Base-by-base conservation (phyloP, 2,888 invertebrate genomes). In the Lasius fuliginosus region DNA sequence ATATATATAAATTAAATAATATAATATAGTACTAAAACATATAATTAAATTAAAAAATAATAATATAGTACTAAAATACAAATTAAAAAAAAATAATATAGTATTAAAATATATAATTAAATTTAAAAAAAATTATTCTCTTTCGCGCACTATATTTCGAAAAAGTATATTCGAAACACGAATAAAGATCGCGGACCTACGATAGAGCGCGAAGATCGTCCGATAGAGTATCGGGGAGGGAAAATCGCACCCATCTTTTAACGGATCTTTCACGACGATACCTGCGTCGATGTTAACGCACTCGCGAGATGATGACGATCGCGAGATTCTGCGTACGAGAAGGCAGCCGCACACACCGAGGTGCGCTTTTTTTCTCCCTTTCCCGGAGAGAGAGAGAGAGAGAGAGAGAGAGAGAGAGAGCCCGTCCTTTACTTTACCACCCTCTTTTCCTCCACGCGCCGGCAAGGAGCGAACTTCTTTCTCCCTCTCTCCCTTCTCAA, bases 301-400 rank as follows among this genome's bases (percentile, higher is more conserved):
- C 67, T 84, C 65, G 82, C 46, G 81, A 82, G 79, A 88, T 68
- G 84, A 84, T 71, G 84, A 84, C 75, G 86, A 87, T 82, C 84
- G 74, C 75, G 73, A 62, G 68, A 33, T 76, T 73, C 64, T 49
- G 60, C 82, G 71, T 33, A 76, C 76, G 42, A 75, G 68, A 53
- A 85, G 75, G 65, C 69, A 82, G 60, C 60, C 60, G 40, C 69
- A 36, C 67, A 68, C 71, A 56, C 56, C 65, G 79, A 81, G 33
- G 71, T 65, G 42, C 73, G 46, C 75, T 69, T 67, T 75, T 49
- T 83, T 77, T 83, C 46, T 71, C 58, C 65, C 81, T 65, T 79
- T 83, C 53, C 67, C 67, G 62, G 23, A 64, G n/a, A 23, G 23
- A 36, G 36, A 36, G 36, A 23, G 23, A 36, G 36, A 36, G 36